Evolutionary conservation across 2,113 vertebrate genomes (phyloP).

Genomic region (Cinclus mexicanus): DNA sequence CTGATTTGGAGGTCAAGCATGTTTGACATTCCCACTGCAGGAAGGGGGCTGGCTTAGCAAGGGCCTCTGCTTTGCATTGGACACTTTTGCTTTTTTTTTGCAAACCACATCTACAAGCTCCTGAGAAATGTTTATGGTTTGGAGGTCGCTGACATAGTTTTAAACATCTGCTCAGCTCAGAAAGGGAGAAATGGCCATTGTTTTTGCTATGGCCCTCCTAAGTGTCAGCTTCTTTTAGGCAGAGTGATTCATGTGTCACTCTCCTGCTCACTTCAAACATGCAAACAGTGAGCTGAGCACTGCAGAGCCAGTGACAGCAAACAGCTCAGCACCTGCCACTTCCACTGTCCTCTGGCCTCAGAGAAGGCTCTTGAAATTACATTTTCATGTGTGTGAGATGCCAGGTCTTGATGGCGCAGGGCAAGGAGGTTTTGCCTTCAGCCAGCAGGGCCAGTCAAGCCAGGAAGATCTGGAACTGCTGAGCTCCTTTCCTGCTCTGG

Average conservation of each 20-base stretch:
- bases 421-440: neutral
- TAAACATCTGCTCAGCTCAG: slow-evolving; percentile 60
- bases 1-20: slow-evolving; percentile 71
- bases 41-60: slow-evolving; percentile 4
- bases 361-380: neutral
- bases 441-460: too few relatives aligned
- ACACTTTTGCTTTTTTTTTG: neutral
- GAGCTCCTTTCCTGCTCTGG: neutral
- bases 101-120: slow-evolving; percentile 37
- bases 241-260: neutral
- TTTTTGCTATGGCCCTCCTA: slow-evolving; percentile 13
- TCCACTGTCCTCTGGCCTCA: neutral
- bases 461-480: neutral
- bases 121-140: slow-evolving; percentile 65
- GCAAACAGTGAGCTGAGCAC: neutral
- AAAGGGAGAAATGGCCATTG: slow-evolving; percentile 30
- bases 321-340: neutral
- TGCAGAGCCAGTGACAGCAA: neutral
- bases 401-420: neutral
- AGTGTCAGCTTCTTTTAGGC: neutral
- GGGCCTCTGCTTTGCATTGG: slow-evolving; percentile 35
- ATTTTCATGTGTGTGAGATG: neutral
- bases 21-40: slow-evolving; percentile 65
- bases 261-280: neutral
- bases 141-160: slow-evolving; percentile 59